Evolutionary conservation across 2,888 invertebrate species (phyloP), one percentile per base, ranked within the genome.

Genomic region (Chrysodeixis includens): DNA sequence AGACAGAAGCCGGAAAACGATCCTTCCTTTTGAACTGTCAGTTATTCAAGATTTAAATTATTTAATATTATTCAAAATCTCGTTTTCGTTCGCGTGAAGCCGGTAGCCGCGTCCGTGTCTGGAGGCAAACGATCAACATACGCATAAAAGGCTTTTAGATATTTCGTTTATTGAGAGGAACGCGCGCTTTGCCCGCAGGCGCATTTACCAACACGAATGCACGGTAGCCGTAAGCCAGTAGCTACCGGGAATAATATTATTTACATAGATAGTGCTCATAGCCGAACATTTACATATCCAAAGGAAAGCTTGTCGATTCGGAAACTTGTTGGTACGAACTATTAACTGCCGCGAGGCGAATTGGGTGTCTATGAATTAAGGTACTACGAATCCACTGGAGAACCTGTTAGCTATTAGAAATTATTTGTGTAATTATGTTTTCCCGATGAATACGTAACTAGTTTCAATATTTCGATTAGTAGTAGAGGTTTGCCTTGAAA

Each of bases 41-140:
- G 46, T 55, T 57, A 51, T 22, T 54, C 18, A 55, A 49, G 16
- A 7, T 71, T 66, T 20, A 74, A 76, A 66, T 75, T 73, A 77
- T 78, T 71, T 69, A 79, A 76, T 81, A 75, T 78, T 78, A 84
- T 84, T 79, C 69, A 79, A 83, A 83, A 84, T 82, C 81, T 82
- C 69, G 81, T 84, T 84, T 82, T 73, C 68, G 76, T 79, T 92
- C 79, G 90, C 89, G 88, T 91, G 92, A 83, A 86, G 87, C 80
- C 90, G 78, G 92, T 90, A 93, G 93, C 90, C 59, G 83, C 85
- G 82, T 89, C 90, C 88, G 88, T 87, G 79, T 82, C 92, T 89
- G 82, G 79, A 75, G 89, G 91, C 87, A 69, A 59, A 76, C 69
- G 60, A 53, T 56, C 67, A 59, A 53, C 56, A 56, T 66, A 78